Conservation (phyloP, 2,797 vertebrate genomes). For the Amniataba percoides region DNA sequence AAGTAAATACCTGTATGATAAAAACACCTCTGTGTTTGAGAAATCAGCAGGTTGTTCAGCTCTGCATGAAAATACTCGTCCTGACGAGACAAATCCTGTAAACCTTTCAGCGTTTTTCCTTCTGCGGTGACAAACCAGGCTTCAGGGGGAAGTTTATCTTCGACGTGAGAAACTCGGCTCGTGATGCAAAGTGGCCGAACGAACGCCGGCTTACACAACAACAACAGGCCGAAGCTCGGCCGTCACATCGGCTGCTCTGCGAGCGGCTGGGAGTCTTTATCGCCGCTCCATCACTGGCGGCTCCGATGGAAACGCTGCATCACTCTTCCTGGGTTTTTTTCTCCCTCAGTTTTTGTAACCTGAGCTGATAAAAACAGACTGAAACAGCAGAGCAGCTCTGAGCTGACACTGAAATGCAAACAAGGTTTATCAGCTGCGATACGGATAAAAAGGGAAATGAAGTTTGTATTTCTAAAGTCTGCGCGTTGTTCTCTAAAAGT, state of each 20-base stretch:
- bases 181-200: background rate
- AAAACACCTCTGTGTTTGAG: background rate
- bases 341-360: constrained; percentile 2
- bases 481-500: background rate
- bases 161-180: background rate
- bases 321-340: constrained; percentile 31
- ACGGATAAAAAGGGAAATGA: background rate
- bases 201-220: background rate
- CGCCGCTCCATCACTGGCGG: background rate
- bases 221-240: background rate
- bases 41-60: too few relatives aligned
- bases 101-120: background rate
- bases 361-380: constrained; percentile 6
- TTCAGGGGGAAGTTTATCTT: background rate
- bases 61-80: background rate
- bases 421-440: background rate
- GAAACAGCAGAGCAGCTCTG: background rate
- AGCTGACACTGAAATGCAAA: background rate
- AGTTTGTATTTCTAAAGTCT: background rate
- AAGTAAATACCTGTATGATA: background rate
- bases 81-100: too few relatives aligned
- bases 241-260: background rate
- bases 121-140: background rate
- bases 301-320: constrained; percentile 27
- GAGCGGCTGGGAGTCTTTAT: constrained; percentile 3